These are phyloP conservation scores for Entosphenus tridentatus DNA, from an alignment of 2,113 vertebrate species.

Conservation along the genomic window DNA sequence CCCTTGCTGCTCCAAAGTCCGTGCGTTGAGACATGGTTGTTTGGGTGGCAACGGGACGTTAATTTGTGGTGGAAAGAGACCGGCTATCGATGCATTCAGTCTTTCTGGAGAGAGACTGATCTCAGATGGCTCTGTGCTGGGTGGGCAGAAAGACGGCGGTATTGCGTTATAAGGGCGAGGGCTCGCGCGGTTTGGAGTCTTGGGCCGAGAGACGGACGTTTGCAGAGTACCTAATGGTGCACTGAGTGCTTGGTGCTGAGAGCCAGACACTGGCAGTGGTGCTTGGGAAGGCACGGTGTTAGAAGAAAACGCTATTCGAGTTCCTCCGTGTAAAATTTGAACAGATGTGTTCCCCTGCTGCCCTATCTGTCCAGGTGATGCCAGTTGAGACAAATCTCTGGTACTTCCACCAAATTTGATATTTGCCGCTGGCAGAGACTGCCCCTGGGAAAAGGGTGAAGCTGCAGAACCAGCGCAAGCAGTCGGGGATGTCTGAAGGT, in stretches of 20 bases:
- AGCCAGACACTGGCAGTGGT: slow-evolving; percentile 49
- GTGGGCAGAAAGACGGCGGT: slow-evolving; percentile 81
- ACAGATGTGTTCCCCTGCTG: too few relatives aligned
- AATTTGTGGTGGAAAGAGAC: slow-evolving; percentile 88
- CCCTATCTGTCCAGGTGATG: too few relatives aligned
- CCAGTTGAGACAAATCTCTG: too few relatives aligned
- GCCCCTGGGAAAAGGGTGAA: too few relatives aligned
- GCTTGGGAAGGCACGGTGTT: slow-evolving; percentile 10
- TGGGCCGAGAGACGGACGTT: slow-evolving; percentile 42
- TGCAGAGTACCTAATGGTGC: slow-evolving; percentile 29
- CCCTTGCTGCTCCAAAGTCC: slow-evolving; percentile 86
- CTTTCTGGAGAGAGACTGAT: slow-evolving; percentile 92
- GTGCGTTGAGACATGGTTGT: slow-evolving; percentile 54
- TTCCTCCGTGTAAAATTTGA: too few relatives aligned
- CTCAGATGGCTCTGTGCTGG: slow-evolving; percentile 89
- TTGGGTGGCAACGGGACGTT: slow-evolving; percentile 92
- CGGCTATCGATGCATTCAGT: slow-evolving; percentile 89
- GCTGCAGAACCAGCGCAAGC: too few relatives aligned
- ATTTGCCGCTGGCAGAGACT: too few relatives aligned
- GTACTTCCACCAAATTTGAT: too few relatives aligned
- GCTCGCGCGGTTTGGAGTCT: slow-evolving; percentile 87
- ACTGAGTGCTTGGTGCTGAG: slow-evolving; percentile 45
- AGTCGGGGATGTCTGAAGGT: too few relatives aligned
- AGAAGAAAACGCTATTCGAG: too few relatives aligned
- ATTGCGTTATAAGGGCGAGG: slow-evolving; percentile 84